These are phyloP conservation scores for Rattus rattus DNA, from an alignment of 2,113 vertebrate genomes.

Conservation along the genomic window DNA sequence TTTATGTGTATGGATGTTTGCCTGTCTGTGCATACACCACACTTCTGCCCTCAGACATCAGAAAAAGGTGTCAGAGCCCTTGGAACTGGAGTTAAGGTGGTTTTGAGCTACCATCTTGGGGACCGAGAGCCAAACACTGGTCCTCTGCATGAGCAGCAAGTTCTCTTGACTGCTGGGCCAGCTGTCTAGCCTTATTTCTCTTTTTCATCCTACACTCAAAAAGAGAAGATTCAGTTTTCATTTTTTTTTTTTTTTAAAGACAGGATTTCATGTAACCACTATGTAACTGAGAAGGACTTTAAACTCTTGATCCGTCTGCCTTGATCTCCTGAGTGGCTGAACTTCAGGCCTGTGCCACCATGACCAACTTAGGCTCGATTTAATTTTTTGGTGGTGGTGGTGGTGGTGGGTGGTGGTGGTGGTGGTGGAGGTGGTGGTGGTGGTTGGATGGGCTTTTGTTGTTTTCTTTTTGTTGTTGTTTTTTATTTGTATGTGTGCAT, in stretches of 20 bases:
- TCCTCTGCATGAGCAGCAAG: neutral
- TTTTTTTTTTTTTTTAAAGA: neutral
- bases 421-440: neutral
- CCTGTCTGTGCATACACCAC: neutral
- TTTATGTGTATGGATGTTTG: neutral
- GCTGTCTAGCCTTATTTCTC: neutral
- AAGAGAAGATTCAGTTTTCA: slow-evolving; percentile 2
- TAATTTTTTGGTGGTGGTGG: neutral
- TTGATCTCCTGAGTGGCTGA: neutral
- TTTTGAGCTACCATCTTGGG: neutral
- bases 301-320: neutral
- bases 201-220: neutral
- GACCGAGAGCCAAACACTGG: neutral
- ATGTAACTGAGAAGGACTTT: neutral
- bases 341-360: neutral
- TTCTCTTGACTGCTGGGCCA: neutral
- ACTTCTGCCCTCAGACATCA: neutral
- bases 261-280: neutral
- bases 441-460: neutral
- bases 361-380: neutral
- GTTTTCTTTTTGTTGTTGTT: neutral
- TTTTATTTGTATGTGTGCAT: neutral
- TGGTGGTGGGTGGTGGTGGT: neutral
- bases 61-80: neutral
- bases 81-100: neutral